Conservation (phyloP, 2,888 invertebrate species). For the Anticlea derivata region DNA sequence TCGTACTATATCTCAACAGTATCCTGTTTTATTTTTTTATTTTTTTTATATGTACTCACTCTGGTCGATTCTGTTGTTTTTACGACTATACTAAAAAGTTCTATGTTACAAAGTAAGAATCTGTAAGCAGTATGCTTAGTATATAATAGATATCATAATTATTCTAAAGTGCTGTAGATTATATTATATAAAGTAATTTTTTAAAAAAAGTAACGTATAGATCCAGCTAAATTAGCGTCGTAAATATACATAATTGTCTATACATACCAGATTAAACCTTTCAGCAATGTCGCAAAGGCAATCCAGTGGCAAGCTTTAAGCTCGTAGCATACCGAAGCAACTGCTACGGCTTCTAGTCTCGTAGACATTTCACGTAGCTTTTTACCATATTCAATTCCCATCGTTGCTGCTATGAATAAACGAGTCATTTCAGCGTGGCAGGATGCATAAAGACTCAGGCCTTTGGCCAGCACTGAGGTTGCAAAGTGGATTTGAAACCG, state of each 20-base stretch:
- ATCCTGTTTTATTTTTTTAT: no score
- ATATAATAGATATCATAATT: no score
- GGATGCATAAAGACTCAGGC: slow-evolving; percentile 3
- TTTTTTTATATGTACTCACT: no score
- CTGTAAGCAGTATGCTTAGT: no score
- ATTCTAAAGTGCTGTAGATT: no score
- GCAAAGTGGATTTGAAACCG: slow-evolving; percentile 65
- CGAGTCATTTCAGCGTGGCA: slow-evolving; percentile 29
- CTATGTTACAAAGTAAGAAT: no score
- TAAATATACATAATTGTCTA: not conserved
- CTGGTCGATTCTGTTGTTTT: no score
- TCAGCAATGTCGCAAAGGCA: slow-evolving; percentile 19
- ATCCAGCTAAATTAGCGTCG: no score
- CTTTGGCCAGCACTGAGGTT: slow-evolving; percentile 29
- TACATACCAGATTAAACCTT: slow-evolving; percentile 15
- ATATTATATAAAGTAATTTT: no score
- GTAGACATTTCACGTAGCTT: slow-evolving; percentile 26
- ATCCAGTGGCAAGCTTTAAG: slow-evolving; percentile 26
- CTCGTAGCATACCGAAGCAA: slow-evolving; percentile 47
- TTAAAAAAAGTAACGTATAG: no score
- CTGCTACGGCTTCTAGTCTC: slow-evolving; percentile 26
- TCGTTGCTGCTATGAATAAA: slow-evolving; percentile 18
- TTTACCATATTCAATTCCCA: slow-evolving; percentile 20
- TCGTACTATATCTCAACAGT: no score
- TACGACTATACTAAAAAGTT: no score